Evolutionary conservation across 1,140 invertebrate species (phyloP), one percentile per base, ranked within the genome.

Genomic region (Maconellicoccus hirsutus): DNA sequence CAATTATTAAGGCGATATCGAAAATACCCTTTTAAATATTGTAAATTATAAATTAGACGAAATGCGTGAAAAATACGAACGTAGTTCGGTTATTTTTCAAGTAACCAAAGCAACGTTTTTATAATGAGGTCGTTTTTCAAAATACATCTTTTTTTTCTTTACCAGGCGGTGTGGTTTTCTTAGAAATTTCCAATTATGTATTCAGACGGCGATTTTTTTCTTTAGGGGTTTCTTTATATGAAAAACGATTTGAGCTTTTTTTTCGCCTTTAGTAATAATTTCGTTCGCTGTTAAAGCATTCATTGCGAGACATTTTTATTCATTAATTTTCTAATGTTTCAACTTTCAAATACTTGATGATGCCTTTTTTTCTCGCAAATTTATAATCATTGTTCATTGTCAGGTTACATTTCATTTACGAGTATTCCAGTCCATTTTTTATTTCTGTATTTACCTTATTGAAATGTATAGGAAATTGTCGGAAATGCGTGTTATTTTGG

Each of bases 41-140:
- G 12, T 33, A 33, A 33, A 33, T 33, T 33, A 33, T 33, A 33
- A 33, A 33, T 33, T 33, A 33, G 12, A 33, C 29, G 29, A 33
- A 33, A 33, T 33, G 29, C 29, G 29, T 33, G 29, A 33, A 33
- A 33, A 33, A 33, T 33, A 33, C 29, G 29, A 33, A 3, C 29
- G 29, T 12, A 33, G 29, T 33, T 33, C 12, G 29, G 29, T 33
- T 33, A 33, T 33, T 33, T 33, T 33, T 33, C 29, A 33, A 33
- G 29, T 33, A 33, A 33, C 29, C 29, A 33, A 12, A 33, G 29
- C 29, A 33, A 33, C 29, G 29, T 52, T 52, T 52, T 52, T 52
- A 52, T 52, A 52, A 52, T 52, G 42, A 52, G 42, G 42, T 52
- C 42, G 42, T 52, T 52, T 52, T 52, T 52, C 42, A 52, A 19